These are phyloP conservation scores for Agonum fuliginosum DNA, from an alignment of 2,888 invertebrate genomes.

Conservation along the genomic window DNA sequence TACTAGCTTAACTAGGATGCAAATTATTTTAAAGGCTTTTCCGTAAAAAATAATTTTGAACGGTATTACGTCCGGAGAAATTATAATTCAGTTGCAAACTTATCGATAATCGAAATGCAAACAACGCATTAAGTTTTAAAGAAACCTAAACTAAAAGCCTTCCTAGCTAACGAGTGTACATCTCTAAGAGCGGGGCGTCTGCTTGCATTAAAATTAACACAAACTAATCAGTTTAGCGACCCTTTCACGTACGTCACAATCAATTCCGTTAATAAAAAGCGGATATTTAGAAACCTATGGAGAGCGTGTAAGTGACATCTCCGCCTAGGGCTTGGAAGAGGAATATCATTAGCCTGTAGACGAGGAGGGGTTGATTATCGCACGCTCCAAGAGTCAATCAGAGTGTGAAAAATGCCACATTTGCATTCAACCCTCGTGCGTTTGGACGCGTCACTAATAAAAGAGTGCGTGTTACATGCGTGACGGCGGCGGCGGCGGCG, in stretches of 20 bases:
- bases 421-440: constrained; percentile 58
- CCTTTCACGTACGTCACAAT: constrained; percentile 51
- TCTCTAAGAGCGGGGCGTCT: neutral
- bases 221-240: constrained; percentile 47
- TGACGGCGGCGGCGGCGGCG: neutral
- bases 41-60: no score
- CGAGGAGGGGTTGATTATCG: constrained; percentile 56
- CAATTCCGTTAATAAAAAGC: constrained; percentile 57
- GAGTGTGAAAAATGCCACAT: constrained; percentile 60
- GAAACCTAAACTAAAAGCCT: constrained; percentile 5
- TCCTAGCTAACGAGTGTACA: neutral
- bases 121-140: neutral
- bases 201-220: constrained; percentile 53
- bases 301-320: constrained; percentile 55
- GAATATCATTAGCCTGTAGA: constrained; percentile 56
- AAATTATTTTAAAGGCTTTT: no score
- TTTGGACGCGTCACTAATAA: constrained; percentile 51
- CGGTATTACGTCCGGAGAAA: no score
- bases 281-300: constrained; percentile 51
- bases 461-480: constrained; percentile 49
- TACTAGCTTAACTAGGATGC: no score
- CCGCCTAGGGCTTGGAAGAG: constrained; percentile 23
- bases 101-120: no score
- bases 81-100: no score
- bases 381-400: constrained; percentile 57